A percentile compares a stretch with the other conserved stretches of the same genome.
Evolutionary conservation across 2,113 vertebrate species (phyloP).

Genomic region (Podocnemis expansa): DNA sequence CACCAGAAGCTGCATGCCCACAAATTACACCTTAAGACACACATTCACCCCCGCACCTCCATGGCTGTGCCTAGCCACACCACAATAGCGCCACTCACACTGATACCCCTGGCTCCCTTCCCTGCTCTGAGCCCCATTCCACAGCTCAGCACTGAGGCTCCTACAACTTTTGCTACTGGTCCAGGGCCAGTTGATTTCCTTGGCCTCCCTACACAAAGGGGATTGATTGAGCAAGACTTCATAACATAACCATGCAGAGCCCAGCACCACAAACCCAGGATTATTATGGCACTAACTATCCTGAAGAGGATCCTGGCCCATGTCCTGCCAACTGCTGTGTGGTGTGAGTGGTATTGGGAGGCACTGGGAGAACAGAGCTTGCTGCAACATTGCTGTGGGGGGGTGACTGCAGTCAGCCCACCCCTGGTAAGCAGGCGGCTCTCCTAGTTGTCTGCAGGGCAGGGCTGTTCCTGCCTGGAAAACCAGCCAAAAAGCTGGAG

Average conservation of each 20-base stretch:
- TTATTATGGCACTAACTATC: not conserved
- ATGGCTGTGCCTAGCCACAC: not conserved
- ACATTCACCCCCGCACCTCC: fast-evolving
- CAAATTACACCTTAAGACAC: not conserved
- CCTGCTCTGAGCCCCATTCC: not conserved
- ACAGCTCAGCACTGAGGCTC: not conserved
- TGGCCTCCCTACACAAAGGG: not conserved
- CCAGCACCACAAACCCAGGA: not conserved
- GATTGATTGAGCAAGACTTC: not conserved
- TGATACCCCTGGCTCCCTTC: not conserved
- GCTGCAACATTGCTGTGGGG: not conserved
- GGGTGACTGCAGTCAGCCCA: not conserved
- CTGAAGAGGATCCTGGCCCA: not conserved
- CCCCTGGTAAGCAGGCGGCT: too few relatives aligned
- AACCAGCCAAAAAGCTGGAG: not conserved
- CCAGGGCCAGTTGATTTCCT: not conserved
- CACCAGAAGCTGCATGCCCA: not conserved
- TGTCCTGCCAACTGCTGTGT: not conserved
- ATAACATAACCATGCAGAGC: not conserved
- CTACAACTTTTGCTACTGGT: not conserved
- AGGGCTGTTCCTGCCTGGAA: not conserved
- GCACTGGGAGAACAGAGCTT: not conserved
- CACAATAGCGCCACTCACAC: not conserved
- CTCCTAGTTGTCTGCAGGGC: not conserved
- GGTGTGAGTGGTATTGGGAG: not conserved